phyloP scores from a whole-genome alignment of 2,888 invertebrate species.

The Acanthacorydalis orientalis region DNA sequence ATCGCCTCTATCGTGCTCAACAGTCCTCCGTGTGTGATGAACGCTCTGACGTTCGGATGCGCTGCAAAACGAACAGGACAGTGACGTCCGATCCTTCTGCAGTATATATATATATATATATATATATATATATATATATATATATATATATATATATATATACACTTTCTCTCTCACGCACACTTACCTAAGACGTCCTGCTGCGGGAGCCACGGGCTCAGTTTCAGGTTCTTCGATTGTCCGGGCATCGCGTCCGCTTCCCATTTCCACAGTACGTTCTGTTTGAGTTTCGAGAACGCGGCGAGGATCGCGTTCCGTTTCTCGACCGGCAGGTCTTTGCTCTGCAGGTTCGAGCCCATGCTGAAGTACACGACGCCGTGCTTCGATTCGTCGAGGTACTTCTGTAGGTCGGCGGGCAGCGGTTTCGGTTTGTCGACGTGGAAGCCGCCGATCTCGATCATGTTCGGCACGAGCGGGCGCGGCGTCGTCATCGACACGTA shows the following conservation, averaged over 20 bases:
- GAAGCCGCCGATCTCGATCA: constrained; percentile 18
- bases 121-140: too few relatives aligned
- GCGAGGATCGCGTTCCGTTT: constrained; percentile 14
- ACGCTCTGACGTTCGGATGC: constrained; percentile 31
- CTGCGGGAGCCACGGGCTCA: constrained; percentile 21
- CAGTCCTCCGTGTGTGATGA: constrained; percentile 37
- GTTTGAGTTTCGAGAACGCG: constrained; percentile 19
- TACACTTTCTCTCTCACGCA: too few relatives aligned
- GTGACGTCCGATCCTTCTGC: too few relatives aligned
- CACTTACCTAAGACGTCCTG: constrained; percentile 19
- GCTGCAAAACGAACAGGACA: too few relatives aligned
- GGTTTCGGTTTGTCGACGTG: constrained; percentile 12
- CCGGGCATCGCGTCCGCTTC: constrained; percentile 24
- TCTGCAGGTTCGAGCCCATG: constrained; percentile 20
- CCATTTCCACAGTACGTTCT: constrained; percentile 33
- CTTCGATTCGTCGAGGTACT: constrained; percentile 17
- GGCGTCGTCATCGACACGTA: constrained; percentile 17
- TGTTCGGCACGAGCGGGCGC: constrained; percentile 18
- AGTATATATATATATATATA: too few relatives aligned
- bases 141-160: too few relatives aligned
- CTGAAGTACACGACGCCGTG: constrained; percentile 22
- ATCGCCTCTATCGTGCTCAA: constrained; percentile 34
- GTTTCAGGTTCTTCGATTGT: constrained; percentile 24
- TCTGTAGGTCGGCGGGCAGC: constrained; percentile 14
- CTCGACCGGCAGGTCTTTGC: constrained; percentile 14